Evolutionary conservation across 1,140 invertebrate species (phyloP).

Genomic region (Cydia strobilella): DNA sequence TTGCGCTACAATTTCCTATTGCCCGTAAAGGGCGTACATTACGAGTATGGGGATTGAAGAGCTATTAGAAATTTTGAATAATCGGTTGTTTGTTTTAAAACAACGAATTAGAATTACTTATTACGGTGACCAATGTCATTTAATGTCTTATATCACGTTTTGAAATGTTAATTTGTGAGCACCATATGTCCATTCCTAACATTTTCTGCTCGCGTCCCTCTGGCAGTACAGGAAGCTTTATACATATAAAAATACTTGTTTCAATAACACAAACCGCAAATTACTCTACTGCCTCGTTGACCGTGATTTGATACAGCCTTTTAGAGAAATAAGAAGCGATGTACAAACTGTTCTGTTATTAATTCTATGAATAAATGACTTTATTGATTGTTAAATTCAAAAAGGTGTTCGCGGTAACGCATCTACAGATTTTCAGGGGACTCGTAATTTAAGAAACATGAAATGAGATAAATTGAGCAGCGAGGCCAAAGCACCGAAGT

Average conservation of each 20-base stretch:
- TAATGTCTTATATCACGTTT: conserved; percentile 53
- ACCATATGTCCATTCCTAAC: background rate
- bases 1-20: background rate
- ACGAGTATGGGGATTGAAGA: background rate
- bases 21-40: background rate
- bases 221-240: background rate
- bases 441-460: background rate
- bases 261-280: conserved; percentile 30
- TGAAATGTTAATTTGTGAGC: background rate
- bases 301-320: conserved; percentile 66
- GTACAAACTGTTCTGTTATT: conserved; percentile 40
- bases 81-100: conserved; percentile 46
- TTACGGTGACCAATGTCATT: conserved; percentile 54
- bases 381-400: conserved; percentile 2
- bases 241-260: background rate
- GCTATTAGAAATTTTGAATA: conserved; percentile 8
- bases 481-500: conserved; percentile 75
- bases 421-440: background rate
- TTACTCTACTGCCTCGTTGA: conserved; percentile 64
- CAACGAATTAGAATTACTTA: conserved; percentile 38
- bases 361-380: conserved; percentile 41
- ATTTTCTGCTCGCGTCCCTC: background rate
- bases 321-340: conserved; percentile 39
- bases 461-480: conserved; percentile 43
- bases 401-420: background rate